These are phyloP conservation scores for Eupeodes latifasciatus DNA, from an alignment of 2,888 invertebrate genomes.

Conservation along the genomic window DNA sequence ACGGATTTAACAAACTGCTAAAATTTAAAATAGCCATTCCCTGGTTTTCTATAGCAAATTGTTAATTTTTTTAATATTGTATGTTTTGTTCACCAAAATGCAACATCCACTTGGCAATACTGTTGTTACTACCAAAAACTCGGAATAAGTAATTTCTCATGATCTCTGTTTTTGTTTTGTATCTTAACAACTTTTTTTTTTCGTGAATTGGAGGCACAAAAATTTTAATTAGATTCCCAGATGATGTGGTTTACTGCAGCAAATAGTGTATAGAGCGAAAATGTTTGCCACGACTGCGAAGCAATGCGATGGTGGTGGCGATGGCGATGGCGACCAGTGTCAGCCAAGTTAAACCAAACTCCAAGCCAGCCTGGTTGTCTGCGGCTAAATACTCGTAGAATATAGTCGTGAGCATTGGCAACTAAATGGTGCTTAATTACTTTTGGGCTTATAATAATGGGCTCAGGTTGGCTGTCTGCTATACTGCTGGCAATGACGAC, in stretches of 20 bases:
- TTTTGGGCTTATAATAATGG: constrained; percentile 63
- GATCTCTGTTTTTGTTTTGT: constrained; percentile 45
- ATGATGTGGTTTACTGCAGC: constrained; percentile 73
- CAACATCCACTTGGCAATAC: constrained; percentile 9
- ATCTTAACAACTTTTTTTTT: constrained; percentile 34
- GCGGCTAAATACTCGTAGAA: constrained; percentile 36
- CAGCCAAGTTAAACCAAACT: constrained; percentile 31
- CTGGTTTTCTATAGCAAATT: no score
- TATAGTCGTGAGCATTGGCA: constrained; percentile 71
- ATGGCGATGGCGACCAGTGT: constrained; percentile 41
- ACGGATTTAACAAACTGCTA: no score
- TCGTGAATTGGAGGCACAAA: constrained; percentile 70
- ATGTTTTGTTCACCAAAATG: not conserved
- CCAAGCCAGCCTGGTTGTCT: constrained; percentile 44
- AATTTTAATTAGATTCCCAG: constrained; percentile 77
- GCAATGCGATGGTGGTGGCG: no score
- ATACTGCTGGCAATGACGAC: not conserved
- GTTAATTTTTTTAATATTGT: no score
- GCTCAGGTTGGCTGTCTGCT: constrained; percentile 17
- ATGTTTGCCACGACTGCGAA: constrained; percentile 17
- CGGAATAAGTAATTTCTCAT: constrained; percentile 68
- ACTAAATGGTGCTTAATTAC: constrained; percentile 76
- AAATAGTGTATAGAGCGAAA: not conserved
- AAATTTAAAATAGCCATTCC: no score
- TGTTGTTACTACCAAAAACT: constrained; percentile 6